phyloP scores from a whole-genome alignment of 2,888 invertebrate genomes.

The Ichneumon xanthorius region DNA sequence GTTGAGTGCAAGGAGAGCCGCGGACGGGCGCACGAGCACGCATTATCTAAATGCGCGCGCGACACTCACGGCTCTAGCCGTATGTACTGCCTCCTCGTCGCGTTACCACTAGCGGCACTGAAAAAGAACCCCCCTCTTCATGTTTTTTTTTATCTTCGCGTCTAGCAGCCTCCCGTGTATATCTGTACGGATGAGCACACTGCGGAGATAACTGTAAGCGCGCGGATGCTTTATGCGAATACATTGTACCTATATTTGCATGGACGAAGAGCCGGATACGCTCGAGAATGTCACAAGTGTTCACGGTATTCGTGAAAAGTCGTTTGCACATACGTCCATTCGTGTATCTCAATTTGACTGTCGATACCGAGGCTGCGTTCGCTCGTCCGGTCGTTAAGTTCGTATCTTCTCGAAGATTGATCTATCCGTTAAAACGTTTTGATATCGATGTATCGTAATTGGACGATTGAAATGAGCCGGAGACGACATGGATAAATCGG shows the following conservation, averaged over 20 bases:
- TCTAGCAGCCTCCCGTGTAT: slow-evolving; percentile 31
- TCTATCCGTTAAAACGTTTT: not conserved
- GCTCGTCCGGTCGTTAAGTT: not conserved
- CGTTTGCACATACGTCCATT: not conserved
- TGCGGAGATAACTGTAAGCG: not conserved
- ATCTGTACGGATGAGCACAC: not conserved
- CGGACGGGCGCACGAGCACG: slow-evolving; percentile 74
- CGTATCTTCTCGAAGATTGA: not conserved
- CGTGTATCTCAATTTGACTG: no score
- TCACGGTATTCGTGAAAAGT: not conserved
- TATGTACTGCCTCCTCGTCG: slow-evolving; percentile 51
- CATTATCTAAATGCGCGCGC: slow-evolving; percentile 84
- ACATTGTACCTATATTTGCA: not conserved
- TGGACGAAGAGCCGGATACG: not conserved
- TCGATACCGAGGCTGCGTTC: no score
- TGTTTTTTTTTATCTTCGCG: slow-evolving; percentile 46
- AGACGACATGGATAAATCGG: not conserved
- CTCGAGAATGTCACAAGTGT: not conserved
- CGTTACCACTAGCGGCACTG: slow-evolving; percentile 50
- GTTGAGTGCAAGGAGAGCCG: slow-evolving; percentile 69
- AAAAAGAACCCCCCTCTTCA: slow-evolving; percentile 54
- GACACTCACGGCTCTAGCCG: slow-evolving; percentile 76
- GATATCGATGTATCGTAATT: not conserved
- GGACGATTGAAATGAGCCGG: not conserved
- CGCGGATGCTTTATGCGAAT: slow-evolving; percentile 10